Evolutionary conservation across 2,888 invertebrate species (phyloP).

Genomic region (Idaea dimidiata): DNA sequence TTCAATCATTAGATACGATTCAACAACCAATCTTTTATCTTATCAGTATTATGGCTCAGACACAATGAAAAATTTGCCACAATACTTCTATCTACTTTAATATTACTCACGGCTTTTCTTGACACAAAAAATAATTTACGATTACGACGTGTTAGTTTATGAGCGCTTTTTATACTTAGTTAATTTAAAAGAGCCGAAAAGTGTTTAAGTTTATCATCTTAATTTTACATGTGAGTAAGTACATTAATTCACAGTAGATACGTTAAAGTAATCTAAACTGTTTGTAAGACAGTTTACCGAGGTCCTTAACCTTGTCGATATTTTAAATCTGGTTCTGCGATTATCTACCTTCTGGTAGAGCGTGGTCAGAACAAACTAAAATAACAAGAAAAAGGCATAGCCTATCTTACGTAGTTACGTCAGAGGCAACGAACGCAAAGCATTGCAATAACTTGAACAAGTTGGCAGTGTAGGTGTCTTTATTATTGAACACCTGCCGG

Average conservation of each 20-base stretch:
- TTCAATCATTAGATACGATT: slow-evolving; percentile 22
- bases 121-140: slow-evolving; percentile 6
- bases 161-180: neutral
- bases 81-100: slow-evolving; percentile 40
- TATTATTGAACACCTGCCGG: neutral
- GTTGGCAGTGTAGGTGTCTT: neutral
- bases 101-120: slow-evolving; percentile 35
- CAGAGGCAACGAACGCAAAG: neutral
- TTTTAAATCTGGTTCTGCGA: neutral
- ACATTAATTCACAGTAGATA: neutral
- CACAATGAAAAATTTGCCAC: slow-evolving; percentile 55
- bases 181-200: neutral
- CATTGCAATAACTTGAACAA: neutral
- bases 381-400: neutral
- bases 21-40: slow-evolving; percentile 49
- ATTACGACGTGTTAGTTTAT: neutral
- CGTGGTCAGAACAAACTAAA: neutral
- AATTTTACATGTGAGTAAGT: neutral
- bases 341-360: neutral
- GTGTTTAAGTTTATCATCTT: neutral
- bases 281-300: neutral
- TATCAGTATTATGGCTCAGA: slow-evolving; percentile 55
- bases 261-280: neutral
- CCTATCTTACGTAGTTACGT: neutral
- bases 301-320: slow-evolving; percentile 1